A percentile compares a stretch with the other conserved stretches of the same genome.
Evolutionary conservation across 92 coral and sea anemone genomes (phyloP).

Genomic region (Palythoa grandis): DNA sequence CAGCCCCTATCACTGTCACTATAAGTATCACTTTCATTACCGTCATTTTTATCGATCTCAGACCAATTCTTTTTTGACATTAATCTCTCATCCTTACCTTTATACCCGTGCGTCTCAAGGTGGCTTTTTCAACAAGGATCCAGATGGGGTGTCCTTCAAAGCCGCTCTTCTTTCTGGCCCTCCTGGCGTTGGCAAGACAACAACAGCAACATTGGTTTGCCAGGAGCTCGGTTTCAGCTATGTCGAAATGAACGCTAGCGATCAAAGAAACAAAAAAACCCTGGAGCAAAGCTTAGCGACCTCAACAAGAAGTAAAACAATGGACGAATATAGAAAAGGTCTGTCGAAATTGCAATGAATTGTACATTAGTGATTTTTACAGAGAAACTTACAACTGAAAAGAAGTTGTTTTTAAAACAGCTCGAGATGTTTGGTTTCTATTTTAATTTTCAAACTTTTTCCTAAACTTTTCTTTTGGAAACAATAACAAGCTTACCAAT

Average conservation of each 20-base stretch:
- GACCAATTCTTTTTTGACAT: background rate
- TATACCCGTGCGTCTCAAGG: slow-evolving; percentile 38
- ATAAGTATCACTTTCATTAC: too few species aligned
- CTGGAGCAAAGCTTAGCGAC: slow-evolving; percentile 76
- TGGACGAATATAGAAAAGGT: slow-evolving; percentile 92
- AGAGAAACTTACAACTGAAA: too few species aligned
- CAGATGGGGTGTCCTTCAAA: slow-evolving; percentile 80
- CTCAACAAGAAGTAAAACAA: slow-evolving; percentile 83
- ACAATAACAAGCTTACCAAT: too few species aligned
- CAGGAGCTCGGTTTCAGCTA: slow-evolving; percentile 88
- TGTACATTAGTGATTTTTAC: background rate
- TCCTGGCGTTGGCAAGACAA: slow-evolving; percentile 98
- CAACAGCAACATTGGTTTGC: slow-evolving; percentile 88
- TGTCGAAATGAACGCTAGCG: slow-evolving; percentile 97
- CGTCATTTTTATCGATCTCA: too few species aligned
- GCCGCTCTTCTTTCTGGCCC: slow-evolving; percentile 94
- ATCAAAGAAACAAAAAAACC: slow-evolving; percentile 87
- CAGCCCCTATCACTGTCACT: too few species aligned
- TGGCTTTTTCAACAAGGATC: slow-evolving; percentile 76
- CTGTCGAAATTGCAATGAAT: background rate
- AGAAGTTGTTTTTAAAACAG: too few species aligned
- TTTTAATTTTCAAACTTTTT: too few species aligned
- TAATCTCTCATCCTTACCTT: background rate
- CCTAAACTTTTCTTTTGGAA: too few species aligned
- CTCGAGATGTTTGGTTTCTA: too few species aligned